Conservation (phyloP, 1,140 invertebrate species). For the Limonius californicus region DNA sequence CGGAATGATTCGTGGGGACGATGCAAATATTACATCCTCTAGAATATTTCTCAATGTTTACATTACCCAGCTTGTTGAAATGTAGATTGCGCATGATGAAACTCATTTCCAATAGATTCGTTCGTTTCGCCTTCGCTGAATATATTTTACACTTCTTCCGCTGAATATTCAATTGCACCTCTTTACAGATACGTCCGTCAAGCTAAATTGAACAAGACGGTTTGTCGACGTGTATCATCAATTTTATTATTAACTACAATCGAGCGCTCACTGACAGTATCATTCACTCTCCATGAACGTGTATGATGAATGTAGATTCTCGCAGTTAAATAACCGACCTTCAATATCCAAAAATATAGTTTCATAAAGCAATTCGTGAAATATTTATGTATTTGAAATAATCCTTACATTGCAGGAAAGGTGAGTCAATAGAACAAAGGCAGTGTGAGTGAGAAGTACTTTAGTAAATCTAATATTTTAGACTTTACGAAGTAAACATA, state of each 20-base stretch:
- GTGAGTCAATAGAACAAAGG: too few relatives aligned
- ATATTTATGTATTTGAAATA: too few relatives aligned
- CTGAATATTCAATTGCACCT: constrained; percentile 18
- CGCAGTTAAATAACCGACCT: too few relatives aligned
- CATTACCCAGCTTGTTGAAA: constrained; percentile 36
- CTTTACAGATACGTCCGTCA: constrained; percentile 17
- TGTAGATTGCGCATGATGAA: constrained; percentile 40
- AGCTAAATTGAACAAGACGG: not conserved
- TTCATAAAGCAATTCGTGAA: too few relatives aligned
- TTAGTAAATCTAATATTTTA: too few relatives aligned
- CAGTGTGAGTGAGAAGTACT: too few relatives aligned
- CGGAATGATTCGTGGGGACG: not conserved
- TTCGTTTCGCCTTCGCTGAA: constrained; percentile 30
- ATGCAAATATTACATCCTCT: constrained; percentile 35
- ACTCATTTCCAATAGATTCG: constrained; percentile 38
- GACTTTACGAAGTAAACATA: too few relatives aligned
- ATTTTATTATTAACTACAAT: constrained; percentile 20
- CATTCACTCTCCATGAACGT: too few relatives aligned
- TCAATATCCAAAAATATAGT: too few relatives aligned
- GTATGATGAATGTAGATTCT: too few relatives aligned
- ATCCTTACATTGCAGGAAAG: too few relatives aligned
- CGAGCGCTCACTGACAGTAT: too few relatives aligned
- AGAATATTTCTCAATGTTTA: constrained; percentile 42
- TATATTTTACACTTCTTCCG: constrained; percentile 21
- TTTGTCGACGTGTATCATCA: constrained; percentile 17